Evolutionary conservation across 2,888 invertebrate species (phyloP), one percentile per base, ranked within the genome.

Genomic region (Caenorhabditis virilis): DNA sequence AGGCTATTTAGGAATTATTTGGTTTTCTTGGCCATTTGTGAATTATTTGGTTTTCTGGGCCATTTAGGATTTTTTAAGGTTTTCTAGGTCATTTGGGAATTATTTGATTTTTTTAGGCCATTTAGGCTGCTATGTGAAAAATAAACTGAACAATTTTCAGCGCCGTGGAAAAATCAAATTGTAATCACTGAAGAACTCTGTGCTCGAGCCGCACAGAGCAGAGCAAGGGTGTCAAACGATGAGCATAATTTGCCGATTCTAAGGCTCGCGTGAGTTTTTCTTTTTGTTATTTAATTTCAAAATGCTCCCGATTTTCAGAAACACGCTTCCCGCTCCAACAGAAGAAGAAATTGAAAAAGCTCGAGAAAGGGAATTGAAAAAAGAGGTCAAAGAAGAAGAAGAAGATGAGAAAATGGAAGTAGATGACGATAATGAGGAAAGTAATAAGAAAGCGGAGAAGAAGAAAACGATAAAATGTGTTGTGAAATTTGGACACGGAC

Each of bases 81-180:
- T n/a, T n/a, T n/a, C n/a, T n/a, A n/a, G n/a, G n/a, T n/a, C n/a
- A n/a, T n/a, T n/a, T n/a, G n/a, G n/a, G n/a, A n/a, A n/a, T n/a
- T n/a, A n/a, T n/a, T n/a, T n/a, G n/a, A n/a, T n/a, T n/a, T n/a
- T n/a, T n/a, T n/a, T n/a, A n/a, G n/a, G n/a, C n/a, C n/a, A n/a
- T n/a, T n/a, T n/a, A n/a, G n/a, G n/a, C n/a, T n/a, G n/a, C n/a
- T n/a, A n/a, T n/a, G n/a, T n/a, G n/a, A 41, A 18, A 13, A 43
- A 22, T 41, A 41, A 22, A 20, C 7, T 41, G 18, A 20, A 6
- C 7, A 11, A 6, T n/a, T 59, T 72, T 41, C 53, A 79, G 79
- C 35, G 20, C 57, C 75, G 9, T 80, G 80, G 80, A 70, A 60
- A 23, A 16, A 33, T 2, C 71, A 71, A 13, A 60, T 78, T 15